These are phyloP conservation scores for Hirtodrosophila cameraria DNA, from an alignment of 2,888 invertebrate species.

Conservation along the genomic window DNA sequence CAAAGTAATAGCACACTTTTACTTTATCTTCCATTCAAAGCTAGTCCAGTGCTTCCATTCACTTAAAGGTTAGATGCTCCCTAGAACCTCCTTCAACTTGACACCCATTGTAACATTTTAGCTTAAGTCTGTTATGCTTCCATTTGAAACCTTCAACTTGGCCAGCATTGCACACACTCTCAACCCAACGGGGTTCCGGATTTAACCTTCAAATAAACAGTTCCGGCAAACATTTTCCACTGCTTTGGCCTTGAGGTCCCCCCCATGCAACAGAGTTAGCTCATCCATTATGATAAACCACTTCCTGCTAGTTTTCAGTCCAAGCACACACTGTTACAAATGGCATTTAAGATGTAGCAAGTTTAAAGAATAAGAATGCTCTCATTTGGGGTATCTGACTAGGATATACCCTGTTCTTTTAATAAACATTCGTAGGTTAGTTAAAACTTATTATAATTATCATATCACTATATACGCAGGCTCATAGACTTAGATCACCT, in stretches of 20 bases:
- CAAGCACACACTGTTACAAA: slow-evolving; percentile 26
- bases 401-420: too few relatives aligned
- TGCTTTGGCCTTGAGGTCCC: slow-evolving; percentile 50
- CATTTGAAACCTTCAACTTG: slow-evolving; percentile 28
- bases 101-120: background rate
- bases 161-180: slow-evolving; percentile 1
- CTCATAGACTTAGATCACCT: too few relatives aligned
- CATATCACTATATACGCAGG: too few relatives aligned
- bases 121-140: background rate
- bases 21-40: background rate
- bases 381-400: too few relatives aligned
- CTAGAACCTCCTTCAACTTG: slow-evolving; percentile 29
- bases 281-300: slow-evolving; percentile 72
- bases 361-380: background rate
- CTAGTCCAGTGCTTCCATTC: background rate
- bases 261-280: slow-evolving; percentile 22
- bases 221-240: slow-evolving; percentile 51
- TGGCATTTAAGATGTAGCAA: slow-evolving; percentile 28
- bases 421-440: background rate
- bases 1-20: background rate
- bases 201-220: slow-evolving; percentile 60
- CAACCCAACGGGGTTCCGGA: slow-evolving; percentile 17
- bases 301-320: slow-evolving; percentile 55
- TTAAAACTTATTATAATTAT: background rate
- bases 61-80: background rate